Evolutionary conservation across 2,888 invertebrate species (phyloP), one percentile per base, ranked within the genome.

Genomic region (Cephus pulcher): DNA sequence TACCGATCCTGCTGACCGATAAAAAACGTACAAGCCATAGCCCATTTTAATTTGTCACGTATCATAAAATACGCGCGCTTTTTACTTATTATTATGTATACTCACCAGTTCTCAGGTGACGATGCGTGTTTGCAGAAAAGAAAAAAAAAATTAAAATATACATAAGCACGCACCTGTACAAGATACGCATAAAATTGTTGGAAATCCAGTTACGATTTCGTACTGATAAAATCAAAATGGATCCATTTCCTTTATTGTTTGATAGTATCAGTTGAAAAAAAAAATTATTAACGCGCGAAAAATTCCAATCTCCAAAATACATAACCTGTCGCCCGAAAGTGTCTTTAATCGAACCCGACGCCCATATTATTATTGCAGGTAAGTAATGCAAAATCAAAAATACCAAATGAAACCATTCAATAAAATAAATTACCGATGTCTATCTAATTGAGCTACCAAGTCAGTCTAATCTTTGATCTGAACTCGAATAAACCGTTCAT

Each of bases 31-130:
- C 78, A 34, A 32, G 71, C 6, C 34, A 37, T 34, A 70, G 71
- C 71, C 32, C 75, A 75, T 78, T 75, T 75, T 74, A 78, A 78
- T 78, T 78, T 75, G 75, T 40, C 70, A 75, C 23, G 71, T 78
- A 71, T 71, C 71, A 71, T 32, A 32, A 12, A 71, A 32, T 34
- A 34, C 71, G 71, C 71, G 71, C 32, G 71, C 32, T 71, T 34
- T 32, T 34, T 32, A 71, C 30, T 32, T 34, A 34, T 32, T 32
- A 71, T 71, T 34, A 32, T 32, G 71, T 23, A 23, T 34, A 15
- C 71, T 12, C 32, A 23, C 71, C 12, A 32, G 34, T 71, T 33
- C 12, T 11, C 33, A 71, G 71, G 33, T 32, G 34, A 34, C 23
- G 71, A 71, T 71, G 71, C 71, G 71, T 71, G 71, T 32, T 34